These are phyloP conservation scores for Mus caroli DNA, from an alignment of 2,797 vertebrate genomes.

Conservation along the genomic window DNA sequence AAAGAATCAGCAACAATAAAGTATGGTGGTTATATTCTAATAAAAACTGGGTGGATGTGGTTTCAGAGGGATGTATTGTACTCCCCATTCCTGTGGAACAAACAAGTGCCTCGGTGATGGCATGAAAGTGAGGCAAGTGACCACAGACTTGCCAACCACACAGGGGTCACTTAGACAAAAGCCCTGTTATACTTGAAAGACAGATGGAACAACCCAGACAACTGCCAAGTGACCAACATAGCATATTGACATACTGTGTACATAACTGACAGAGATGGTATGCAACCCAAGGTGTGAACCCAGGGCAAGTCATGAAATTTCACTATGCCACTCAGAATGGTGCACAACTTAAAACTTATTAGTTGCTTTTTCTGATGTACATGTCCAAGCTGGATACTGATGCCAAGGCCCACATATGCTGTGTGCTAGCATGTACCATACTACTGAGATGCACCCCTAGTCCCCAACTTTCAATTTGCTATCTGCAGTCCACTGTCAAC, in stretches of 20 bases:
- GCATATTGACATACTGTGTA: not conserved
- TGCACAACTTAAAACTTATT: not conserved
- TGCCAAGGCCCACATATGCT: not conserved
- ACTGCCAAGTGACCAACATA: not conserved
- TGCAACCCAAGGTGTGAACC: not conserved
- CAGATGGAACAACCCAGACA: not conserved
- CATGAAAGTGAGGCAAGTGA: not conserved
- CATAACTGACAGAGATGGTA: not conserved
- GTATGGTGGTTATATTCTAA: not conserved
- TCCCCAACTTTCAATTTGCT: not conserved
- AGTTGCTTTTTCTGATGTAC: not conserved
- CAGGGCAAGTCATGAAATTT: not conserved
- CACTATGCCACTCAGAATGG: not conserved
- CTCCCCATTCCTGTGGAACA: not conserved
- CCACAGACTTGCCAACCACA: not conserved
- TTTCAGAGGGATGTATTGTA: not conserved
- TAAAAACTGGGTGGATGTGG: not conserved
- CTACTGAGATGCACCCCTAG: not conserved
- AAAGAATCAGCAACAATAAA: not conserved
- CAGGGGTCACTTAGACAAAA: not conserved
- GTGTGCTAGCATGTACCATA: not conserved
- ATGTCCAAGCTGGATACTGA: not conserved
- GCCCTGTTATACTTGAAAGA: not conserved
- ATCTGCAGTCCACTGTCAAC: not conserved
- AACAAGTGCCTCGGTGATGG: not conserved